Conservation (phyloP, 2,797 vertebrate genomes). For the Emydoidea blandingii region DNA sequence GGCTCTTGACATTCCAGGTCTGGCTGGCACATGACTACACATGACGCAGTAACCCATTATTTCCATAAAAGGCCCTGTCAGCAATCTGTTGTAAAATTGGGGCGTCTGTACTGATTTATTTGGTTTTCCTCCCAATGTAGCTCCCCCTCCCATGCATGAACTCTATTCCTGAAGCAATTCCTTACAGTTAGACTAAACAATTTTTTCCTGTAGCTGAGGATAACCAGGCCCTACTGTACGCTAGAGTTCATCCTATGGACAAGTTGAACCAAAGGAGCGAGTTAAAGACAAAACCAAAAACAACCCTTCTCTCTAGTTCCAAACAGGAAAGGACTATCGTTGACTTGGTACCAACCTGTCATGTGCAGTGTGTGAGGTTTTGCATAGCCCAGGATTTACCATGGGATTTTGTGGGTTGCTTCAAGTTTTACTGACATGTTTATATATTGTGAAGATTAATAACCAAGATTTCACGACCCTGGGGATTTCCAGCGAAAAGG, state of each 20-base stretch:
- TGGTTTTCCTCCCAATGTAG: neutral
- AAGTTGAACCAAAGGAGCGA: neutral
- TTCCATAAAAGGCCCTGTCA: neutral
- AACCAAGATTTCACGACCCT: neutral
- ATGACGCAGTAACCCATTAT: neutral
- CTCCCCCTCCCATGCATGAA: too few species aligned
- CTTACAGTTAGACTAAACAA: neutral
- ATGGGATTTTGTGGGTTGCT: neutral
- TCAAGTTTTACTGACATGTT: neutral
- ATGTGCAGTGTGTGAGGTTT: neutral
- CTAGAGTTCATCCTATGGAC: neutral
- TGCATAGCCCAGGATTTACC: neutral
- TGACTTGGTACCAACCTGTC: neutral
- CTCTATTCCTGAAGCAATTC: accelerated
- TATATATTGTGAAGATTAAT: neutral
- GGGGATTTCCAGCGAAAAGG: neutral
- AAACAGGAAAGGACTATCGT: neutral
- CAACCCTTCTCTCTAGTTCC: neutral
- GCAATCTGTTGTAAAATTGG: neutral
- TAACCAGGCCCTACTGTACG: neutral
- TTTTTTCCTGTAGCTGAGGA: neutral
- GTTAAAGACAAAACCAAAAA: neutral
- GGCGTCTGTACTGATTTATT: neutral
- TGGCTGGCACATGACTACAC: neutral
- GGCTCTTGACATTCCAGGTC: neutral